Base-by-base conservation (phyloP, 2,888 invertebrate genomes). In the Eristalis intricaria region DNA sequence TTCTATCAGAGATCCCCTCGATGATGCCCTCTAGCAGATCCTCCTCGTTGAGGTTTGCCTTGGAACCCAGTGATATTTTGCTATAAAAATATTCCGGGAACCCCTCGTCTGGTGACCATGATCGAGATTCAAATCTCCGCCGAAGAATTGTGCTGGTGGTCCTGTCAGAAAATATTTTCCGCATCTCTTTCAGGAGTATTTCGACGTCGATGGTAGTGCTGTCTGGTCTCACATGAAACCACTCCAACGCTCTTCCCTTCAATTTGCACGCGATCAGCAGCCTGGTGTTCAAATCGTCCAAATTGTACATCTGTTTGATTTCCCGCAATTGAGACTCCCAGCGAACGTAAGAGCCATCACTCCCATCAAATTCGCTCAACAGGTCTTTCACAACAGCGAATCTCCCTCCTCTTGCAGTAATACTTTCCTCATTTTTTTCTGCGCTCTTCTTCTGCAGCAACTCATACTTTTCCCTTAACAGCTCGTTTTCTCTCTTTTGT, bases 361-460 rank as follows among this genome's bases (percentile, higher is more conserved):
- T 60, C 13, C 60, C 60, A 60, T 60, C 60, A 10, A 60, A 60
- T 4, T 23, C 60, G 7, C 60, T 10, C 26, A 23, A 60, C 60
- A 60, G 23, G 10, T 22, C 8, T 22, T 26, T 60, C 26, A 60
- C 60, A 23, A 4, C 26, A 4, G 60, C 10, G 19, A 60, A 26
- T 60, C 26, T 23, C 13, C n/a, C n/a, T n/a, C n/a, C n/a, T n/a
- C n/a, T n/a, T n/a, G n/a, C n/a, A n/a, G 4, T 15, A 23, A 22
- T 22, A 26, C 58, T 60, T 10, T 60, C 58, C 0, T 60, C 60
- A 60, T 10, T 60, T 58, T 64, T 66, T 58, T 76, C 76, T 15
- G 66, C 76, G 60, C 68, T 68, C 50, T 38, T 68, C 50, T n/a
- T 68, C 40, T 43, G 40, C 38, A 40, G 40, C 43, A 68, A 43